Conservation (phyloP, 2,888 invertebrate species). For the Chrysolina americana region DNA sequence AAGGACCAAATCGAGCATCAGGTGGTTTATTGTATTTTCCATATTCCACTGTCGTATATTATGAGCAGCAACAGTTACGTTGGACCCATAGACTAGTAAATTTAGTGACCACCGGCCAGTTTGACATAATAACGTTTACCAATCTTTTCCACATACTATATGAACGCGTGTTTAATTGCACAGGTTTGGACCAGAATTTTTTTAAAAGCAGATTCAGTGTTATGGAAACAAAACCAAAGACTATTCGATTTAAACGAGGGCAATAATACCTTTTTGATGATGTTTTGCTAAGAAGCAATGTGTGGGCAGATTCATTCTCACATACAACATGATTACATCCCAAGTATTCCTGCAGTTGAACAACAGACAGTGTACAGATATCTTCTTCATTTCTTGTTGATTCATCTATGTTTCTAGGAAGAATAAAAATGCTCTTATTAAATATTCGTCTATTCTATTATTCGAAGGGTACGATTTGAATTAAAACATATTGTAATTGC, state of each 20-base stretch:
- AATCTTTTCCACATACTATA: slow-evolving; percentile 59
- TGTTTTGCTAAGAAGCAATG: too few species aligned
- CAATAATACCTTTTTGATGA: too few species aligned
- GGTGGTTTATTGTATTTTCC: slow-evolving; percentile 53
- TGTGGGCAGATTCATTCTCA: too few species aligned
- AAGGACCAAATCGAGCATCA: slow-evolving; percentile 51
- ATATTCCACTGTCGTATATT: slow-evolving; percentile 49
- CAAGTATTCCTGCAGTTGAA: too few species aligned
- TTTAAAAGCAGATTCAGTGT: slow-evolving; percentile 25
- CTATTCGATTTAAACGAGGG: neutral
- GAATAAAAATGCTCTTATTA: too few species aligned
- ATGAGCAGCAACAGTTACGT: slow-evolving; percentile 52
- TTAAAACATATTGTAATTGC: too few species aligned
- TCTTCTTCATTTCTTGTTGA: too few species aligned
- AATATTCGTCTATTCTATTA: too few species aligned
- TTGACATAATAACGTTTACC: slow-evolving; percentile 58
- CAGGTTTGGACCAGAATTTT: slow-evolving; percentile 18
- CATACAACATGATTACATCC: too few species aligned
- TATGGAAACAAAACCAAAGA: neutral
- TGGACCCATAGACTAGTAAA: slow-evolving; percentile 53
- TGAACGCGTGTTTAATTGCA: slow-evolving; percentile 38
- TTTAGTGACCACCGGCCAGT: slow-evolving; percentile 57
- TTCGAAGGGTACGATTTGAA: too few species aligned
- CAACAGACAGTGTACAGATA: too few species aligned
- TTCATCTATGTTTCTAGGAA: too few species aligned